Base-by-base conservation (phyloP, 2,113 vertebrate genomes). In the Thymallus thymallus region DNA sequence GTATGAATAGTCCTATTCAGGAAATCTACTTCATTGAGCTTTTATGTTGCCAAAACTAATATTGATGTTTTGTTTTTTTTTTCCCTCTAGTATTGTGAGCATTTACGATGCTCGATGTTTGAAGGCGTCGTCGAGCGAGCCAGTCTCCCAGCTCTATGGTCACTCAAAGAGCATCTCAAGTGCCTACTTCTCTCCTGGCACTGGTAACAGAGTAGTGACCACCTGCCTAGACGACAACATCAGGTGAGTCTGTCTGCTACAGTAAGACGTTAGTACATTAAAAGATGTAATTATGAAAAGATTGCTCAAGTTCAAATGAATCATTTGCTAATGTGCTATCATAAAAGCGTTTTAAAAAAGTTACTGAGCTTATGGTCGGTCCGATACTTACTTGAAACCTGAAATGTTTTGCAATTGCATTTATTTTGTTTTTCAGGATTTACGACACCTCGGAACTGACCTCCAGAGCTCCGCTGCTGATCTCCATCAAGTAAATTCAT, bases 111-210 rank as follows among this genome's bases (percentile, higher is more conserved):
- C 89, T 6, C 92, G 97, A 1, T 67, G 3, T 74, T 85, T 98
- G 84, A 94, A 89, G 64, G 6, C 76, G 22, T 63, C 20, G 0
- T 67, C 76, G 30, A 93, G 60, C 72, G 23, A 76, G 10, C 73
- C 94, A 0, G 91, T 97, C 60, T 88, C 91, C n/a, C 66, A 81
- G 51, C 86, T 96, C 1, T 0, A 13, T 0, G 93, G 93, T 0
- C 94, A 97, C 84, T 82, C 78, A 0, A 92, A 80, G 56, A 93
- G 90, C 22, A 88, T 96, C 1, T 88, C 88, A 68, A 94, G 94
- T 0, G 95, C 95, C 0, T 96, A 94, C 73, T 98, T 98, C 88
- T 98, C 96, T 0, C 95, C 96, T 1, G 35, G 60, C 1, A 94
- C 94, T 0, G 96, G 97, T 1, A 94, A 85, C 90, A 86, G 91